Evolutionary conservation across 2,113 vertebrate genomes (phyloP), one percentile per base, ranked within the genome.

Genomic region (Istiophorus platypterus): DNA sequence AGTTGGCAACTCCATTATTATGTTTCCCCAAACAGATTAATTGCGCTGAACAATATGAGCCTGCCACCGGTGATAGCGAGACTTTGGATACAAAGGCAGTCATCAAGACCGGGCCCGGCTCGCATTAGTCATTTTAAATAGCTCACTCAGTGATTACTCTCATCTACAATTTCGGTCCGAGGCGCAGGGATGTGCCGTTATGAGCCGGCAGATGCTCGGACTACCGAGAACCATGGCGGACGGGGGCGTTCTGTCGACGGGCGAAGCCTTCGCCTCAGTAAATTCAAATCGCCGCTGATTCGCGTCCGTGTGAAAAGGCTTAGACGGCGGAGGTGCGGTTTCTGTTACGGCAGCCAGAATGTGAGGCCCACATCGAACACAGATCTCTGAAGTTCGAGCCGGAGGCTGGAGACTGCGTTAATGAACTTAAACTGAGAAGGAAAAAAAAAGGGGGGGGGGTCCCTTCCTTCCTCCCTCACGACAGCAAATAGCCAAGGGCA

Each of bases 401-500:
- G 39, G 15, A 26, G 51, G 49, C 57, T 80, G 24, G 24, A 8
- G 57, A 56, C 95, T 95, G 95, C 95, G 96, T 96, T 98, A 98
- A 98, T 96, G 96, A 97, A 97, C 95, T 97, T 96, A 94, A 96
- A 95, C 95, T 95, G 95, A 79, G 69, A 84, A 76, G 71, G n/a
- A 49, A 20, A 51, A n/a, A n/a, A n/a, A n/a, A n/a, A n/a, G n/a
- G n/a, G n/a, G n/a, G n/a, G 45, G 90, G 94, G 80, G 68, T 95
- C 90, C 95, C 92, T 90, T 94, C 96, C 93, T 95, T 89, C 95
- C 92, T 90, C 94, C 96, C 93, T 95, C 93, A 93, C 95, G 94
- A 95, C 96, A 97, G 96, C 96, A 99, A 97, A 98, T 97, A 98
- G 98, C 98, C 98, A 99, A 99, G 98, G 98, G 98, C 98, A 99